Evolutionary conservation across 2,113 vertebrate genomes (phyloP).

Genomic region (Planiliza haematocheilus): DNA sequence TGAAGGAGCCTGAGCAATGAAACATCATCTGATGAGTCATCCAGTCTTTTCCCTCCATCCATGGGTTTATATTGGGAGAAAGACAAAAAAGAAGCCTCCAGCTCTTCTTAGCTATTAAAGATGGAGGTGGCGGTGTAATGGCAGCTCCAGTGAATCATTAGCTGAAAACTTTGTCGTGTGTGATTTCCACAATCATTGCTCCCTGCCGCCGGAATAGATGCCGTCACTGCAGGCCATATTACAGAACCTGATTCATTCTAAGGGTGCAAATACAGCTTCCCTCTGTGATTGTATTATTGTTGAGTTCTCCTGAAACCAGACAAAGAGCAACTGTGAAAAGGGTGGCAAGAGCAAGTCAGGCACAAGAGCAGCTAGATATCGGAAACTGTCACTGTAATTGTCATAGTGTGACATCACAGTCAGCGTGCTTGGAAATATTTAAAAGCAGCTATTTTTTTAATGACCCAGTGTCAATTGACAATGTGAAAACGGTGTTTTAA

Average conservation of each 20-base stretch:
- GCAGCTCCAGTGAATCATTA: constrained; percentile 64
- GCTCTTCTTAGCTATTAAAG: constrained; percentile 52
- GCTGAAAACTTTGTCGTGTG: constrained; percentile 34
- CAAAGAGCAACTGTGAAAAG: background rate
- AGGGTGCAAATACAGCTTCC: background rate
- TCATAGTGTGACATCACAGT: background rate
- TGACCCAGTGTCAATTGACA: too few relatives aligned
- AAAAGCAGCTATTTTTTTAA: background rate
- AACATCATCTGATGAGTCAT: constrained; percentile 68
- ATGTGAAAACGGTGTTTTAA: background rate
- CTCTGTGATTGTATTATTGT: background rate
- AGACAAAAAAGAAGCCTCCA: constrained; percentile 50
- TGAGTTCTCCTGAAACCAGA: background rate
- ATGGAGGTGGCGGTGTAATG: constrained; percentile 57
- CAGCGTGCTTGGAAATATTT: background rate
- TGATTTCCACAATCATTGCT: constrained; percentile 33
- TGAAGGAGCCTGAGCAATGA: constrained; percentile 39
- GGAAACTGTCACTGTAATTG: background rate
- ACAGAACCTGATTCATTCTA: background rate
- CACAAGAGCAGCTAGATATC: background rate
- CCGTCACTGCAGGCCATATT: constrained; percentile 8
- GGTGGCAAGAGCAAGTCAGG: background rate
- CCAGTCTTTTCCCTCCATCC: constrained; percentile 29
- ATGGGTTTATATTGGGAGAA: constrained; percentile 59
- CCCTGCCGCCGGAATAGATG: constrained; percentile 3